Conservation (phyloP, 2,888 invertebrate species). For the Pristionchus exspectatus region DNA sequence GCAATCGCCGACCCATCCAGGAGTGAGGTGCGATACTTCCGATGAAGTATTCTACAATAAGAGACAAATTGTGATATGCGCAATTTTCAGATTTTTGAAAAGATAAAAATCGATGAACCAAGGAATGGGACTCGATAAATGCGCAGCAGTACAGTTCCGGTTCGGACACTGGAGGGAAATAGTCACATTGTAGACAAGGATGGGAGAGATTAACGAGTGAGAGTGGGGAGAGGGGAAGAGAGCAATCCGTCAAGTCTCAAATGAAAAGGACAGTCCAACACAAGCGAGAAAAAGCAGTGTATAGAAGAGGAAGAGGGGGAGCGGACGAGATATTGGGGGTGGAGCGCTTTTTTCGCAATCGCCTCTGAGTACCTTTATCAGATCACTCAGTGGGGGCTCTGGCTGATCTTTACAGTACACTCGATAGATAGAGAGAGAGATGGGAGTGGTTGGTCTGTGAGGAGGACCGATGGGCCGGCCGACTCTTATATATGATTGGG, state of each 20-base stretch:
- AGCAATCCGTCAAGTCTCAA: slow-evolving; percentile 40
- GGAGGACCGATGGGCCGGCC: slow-evolving; percentile 3
- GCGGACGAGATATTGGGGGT: not conserved
- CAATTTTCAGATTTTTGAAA: not conserved
- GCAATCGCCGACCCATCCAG: slow-evolving; percentile 9
- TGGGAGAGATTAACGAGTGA: slow-evolving; percentile 3
- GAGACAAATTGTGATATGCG: not conserved
- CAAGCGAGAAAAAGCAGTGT: not conserved
- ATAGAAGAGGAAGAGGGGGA: not conserved
- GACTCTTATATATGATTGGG: slow-evolving; percentile 42
- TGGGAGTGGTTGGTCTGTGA: not conserved
- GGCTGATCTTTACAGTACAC: not conserved
- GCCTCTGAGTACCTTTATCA: not conserved
- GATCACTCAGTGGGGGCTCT: not conserved
- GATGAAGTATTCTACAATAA: slow-evolving; percentile 1
- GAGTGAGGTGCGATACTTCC: slow-evolving; percentile 1
- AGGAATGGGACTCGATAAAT: not conserved
- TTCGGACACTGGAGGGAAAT: not conserved
- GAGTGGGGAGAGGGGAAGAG: not conserved
- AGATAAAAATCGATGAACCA: not conserved
- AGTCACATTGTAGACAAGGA: slow-evolving; percentile 31
- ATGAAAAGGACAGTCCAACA: slow-evolving; percentile 36
- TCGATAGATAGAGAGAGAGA: not conserved
- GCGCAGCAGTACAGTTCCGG: slow-evolving; percentile 26
- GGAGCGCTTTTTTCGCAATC: not conserved